Evolutionary conservation across 2,113 vertebrate genomes (phyloP).

Genomic region (Cochlearius cochlearius): DNA sequence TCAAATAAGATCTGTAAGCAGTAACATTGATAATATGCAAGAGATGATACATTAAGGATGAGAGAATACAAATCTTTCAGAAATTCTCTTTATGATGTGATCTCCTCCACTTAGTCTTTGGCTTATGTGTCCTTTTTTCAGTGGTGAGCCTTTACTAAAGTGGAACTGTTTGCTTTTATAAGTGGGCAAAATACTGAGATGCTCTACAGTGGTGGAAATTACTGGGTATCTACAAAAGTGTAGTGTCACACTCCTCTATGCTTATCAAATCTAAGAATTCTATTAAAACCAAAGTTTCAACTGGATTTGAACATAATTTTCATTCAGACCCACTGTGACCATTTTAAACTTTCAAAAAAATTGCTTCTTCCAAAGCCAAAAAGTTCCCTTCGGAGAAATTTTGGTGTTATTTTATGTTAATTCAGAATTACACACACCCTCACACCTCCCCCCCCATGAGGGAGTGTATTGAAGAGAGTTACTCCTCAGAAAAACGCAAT

Average conservation of each 20-base stretch:
- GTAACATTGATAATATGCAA: neutral
- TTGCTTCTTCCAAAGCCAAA: neutral
- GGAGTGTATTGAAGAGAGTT: neutral
- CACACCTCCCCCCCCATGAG: neutral
- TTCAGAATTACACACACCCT: neutral
- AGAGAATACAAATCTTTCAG: neutral
- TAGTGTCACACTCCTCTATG: neutral
- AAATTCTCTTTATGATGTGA: neutral
- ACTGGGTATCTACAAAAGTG: neutral
- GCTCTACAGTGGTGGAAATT: neutral
- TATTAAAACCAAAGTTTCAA: neutral
- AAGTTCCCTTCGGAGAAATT: neutral
- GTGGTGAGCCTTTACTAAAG: neutral
- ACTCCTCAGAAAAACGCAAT: neutral
- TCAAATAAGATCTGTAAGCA: neutral
- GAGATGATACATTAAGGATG: neutral
- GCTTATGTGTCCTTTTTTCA: neutral
- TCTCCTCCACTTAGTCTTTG: neutral
- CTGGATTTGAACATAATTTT: neutral
- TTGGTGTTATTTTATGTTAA: neutral
- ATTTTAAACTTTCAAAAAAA: neutral
- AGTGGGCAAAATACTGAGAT: neutral
- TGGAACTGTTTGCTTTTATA: neutral
- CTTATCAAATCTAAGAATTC: neutral
- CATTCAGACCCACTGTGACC: neutral